phyloP scores from a whole-genome alignment of 2,888 invertebrate species.

The Tetramorium bicarinatum region DNA sequence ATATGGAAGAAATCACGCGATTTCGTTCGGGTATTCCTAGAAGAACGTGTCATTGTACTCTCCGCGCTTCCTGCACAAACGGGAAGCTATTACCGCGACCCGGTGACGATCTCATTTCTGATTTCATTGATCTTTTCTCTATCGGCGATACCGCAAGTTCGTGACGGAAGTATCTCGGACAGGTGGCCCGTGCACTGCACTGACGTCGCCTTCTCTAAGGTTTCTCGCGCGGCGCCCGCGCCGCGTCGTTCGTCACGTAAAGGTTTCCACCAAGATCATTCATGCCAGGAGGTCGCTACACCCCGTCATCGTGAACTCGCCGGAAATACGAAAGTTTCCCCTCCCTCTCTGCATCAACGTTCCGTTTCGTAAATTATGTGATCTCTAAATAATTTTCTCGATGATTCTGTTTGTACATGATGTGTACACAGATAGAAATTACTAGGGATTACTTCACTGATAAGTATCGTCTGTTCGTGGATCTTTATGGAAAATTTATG shows the following conservation, averaged over 20 bases:
- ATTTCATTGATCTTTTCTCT: slow-evolving; percentile 44
- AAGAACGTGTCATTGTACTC: slow-evolving; percentile 35
- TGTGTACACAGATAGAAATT: background rate
- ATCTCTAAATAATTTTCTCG: background rate
- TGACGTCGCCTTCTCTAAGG: slow-evolving; percentile 73
- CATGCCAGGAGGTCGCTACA: slow-evolving; percentile 44
- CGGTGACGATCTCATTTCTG: slow-evolving; percentile 40
- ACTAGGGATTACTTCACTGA: no score
- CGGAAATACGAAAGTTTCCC: slow-evolving; percentile 43
- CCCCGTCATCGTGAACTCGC: slow-evolving; percentile 34
- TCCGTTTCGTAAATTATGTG: slow-evolving; percentile 49
- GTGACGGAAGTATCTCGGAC: slow-evolving; percentile 76
- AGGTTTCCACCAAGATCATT: slow-evolving; percentile 64
- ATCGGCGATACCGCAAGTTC: slow-evolving; percentile 53
- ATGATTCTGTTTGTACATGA: no score
- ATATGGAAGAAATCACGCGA: background rate
- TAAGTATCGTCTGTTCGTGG: no score
- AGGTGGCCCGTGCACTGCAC: slow-evolving; percentile 71
- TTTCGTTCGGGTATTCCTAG: background rate
- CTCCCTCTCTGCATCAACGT: slow-evolving; percentile 22
- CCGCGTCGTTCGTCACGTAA: slow-evolving; percentile 42
- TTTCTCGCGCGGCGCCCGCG: slow-evolving; percentile 69
- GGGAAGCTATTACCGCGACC: slow-evolving; percentile 31
- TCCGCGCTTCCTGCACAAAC: slow-evolving; percentile 25
- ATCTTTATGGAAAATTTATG: no score